These are phyloP conservation scores for Ferrisia virgata DNA, from an alignment of 2,888 invertebrate species.

Conservation along the genomic window DNA sequence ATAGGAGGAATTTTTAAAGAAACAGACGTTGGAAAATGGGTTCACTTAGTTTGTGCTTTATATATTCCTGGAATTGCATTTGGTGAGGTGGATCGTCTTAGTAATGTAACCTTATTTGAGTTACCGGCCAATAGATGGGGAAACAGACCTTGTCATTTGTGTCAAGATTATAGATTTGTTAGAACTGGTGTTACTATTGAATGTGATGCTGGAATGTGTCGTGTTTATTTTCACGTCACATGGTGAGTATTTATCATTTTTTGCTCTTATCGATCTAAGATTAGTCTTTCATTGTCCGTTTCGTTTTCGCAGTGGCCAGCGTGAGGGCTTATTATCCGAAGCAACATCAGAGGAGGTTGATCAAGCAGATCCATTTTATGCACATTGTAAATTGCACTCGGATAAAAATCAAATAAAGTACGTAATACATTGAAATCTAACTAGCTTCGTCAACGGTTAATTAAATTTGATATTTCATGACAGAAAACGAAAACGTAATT, in stretches of 20 bases:
- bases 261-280: not conserved
- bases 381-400: conserved; percentile 92
- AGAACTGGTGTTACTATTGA: conserved; percentile 93
- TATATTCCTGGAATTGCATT: conserved; percentile 97
- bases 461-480: conserved; percentile 46
- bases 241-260: conserved; percentile 61
- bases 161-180: conserved; percentile 80
- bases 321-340: conserved; percentile 87
- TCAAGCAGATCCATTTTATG: conserved; percentile 95
- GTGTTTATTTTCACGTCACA: conserved; percentile 95
- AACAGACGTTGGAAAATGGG: conserved; percentile 97
- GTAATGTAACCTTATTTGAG: conserved; percentile 91
- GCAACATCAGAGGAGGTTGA: conserved; percentile 86
- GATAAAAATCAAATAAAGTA: conserved; percentile 63
- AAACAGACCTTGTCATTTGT: conserved; percentile 83
- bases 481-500: conserved; percentile 50
- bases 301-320: conserved; percentile 70
- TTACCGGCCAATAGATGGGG: conserved; percentile 98
- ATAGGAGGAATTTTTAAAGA: conserved; percentile 87
- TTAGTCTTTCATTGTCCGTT: not conserved
- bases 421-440: conserved; percentile 16
- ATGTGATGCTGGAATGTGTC: conserved; percentile 98
- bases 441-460: not conserved
- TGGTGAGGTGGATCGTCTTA: conserved; percentile 87
- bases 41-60: conserved; percentile 94